Base-by-base conservation (phyloP, 2,888 invertebrate species). In the Tridacna gigas region DNA sequence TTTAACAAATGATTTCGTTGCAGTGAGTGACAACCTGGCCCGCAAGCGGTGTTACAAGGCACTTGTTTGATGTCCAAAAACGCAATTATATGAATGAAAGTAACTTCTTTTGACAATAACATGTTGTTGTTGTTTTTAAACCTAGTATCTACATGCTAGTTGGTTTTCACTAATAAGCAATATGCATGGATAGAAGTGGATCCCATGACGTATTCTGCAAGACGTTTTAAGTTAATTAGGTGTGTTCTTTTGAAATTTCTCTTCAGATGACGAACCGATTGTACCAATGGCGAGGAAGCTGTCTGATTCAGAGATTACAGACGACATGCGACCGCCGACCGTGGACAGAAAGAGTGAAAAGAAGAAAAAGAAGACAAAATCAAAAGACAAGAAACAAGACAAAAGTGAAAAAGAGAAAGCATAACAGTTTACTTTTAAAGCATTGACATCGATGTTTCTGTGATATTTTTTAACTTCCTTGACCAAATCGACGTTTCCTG, bases 231-330 rank as follows among this genome's bases (percentile, higher is more conserved):
- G 20, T n/a, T 9, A 56, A 56, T 56, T 56, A 56, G 9, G 18
- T 20, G n/a, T 56, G 56, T 56, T 56, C n/a, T 56, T n/a, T n/a
- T n/a, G n/a, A 15, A 11, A 20, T 20, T 15, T 69, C 37, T 51
- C 51, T 51, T 25, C 26, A 71, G 71, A 71, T 51, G 71, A 71
- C 47, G 71, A 71, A 25, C 71, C 71, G 13, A 71, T 47, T n/a
- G 12, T 26, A 13, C 71, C 71, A 13, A n/a, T 71, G 48, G 51
- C 48, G 13, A n/a, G 18, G 11, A 71, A 71, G n/a, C 51, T 71
- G 15, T 47, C 71, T 5, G 71, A 71, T 20, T n/a, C n/a, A 0
- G 71, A 71, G 47, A 71, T 71, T 15, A n/a, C 48, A 7, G 51
- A 71, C 4, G 63, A 63, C 47, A 71, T 71, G 71, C 25, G 48